Base-by-base conservation (phyloP, 2,113 vertebrate species). In the Hippoglossus stenolepis region DNA sequence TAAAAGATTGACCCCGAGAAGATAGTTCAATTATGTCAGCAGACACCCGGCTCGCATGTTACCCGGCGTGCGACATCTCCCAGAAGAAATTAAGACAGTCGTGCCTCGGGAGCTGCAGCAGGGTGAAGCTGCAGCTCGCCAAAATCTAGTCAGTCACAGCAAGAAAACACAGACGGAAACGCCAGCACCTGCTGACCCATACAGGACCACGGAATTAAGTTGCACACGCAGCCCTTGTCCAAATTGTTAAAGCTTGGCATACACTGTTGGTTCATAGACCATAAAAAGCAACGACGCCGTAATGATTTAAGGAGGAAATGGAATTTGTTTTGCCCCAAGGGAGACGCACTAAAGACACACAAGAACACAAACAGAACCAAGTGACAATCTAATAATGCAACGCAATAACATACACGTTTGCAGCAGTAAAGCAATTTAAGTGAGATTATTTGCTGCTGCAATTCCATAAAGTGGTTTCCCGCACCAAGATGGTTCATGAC, bases 371-470 rank as follows among this genome's bases (percentile, higher is more conserved):
- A 51, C 56, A 47, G 35, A 65, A 6, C 3, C n/a, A 18, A 51
- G 47, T 6, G 47, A 80, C 56, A 72, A 84, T 82, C 63, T 66
- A 77, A 83, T 84, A 65, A 85, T 24, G 70, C 35, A 75, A 79
- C 57, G n/a, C 59, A 88, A 84, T 70, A 79, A 89, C 47, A 71
- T 47, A 43, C 24, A 84, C 77, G 72, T 91, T 79, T 82, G 59
- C 21, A 8, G 53, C 51, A 17, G 68, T 45, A n/a, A 49, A 71
- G 73, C 31, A 81, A 90, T 86, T 87, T 71, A 80, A 85, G 60
- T 24, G 51, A 86, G 83, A 87, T 89, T 85, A 86, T 83, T 77
- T 65, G 56, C 54, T 5, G 1, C 58, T 67, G 72, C 79, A 91
- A 88, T 91, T 79, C 73, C 51, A 57, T 23, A 62, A 83, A 89